These are phyloP conservation scores for Cinclus cinclus DNA, from an alignment of 2,113 vertebrate genomes.

Conservation along the genomic window DNA sequence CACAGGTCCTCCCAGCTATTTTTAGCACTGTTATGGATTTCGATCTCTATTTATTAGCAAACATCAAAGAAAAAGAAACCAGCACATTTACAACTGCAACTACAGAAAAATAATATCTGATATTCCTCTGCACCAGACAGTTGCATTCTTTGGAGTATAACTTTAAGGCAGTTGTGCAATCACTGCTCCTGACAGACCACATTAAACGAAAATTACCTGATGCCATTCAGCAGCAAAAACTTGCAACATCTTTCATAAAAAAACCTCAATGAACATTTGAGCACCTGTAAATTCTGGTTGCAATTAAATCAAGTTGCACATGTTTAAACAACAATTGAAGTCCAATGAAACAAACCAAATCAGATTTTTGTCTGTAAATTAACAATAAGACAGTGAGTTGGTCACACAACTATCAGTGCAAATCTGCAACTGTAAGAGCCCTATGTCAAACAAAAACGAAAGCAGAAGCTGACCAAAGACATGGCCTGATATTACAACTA, in stretches of 20 bases:
- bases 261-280: not conserved
- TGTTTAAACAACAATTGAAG: not conserved
- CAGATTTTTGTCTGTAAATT: not conserved
- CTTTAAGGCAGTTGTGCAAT: not conserved
- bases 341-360: not conserved
- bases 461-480: not conserved
- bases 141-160: not conserved
- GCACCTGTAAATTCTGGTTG: not conserved
- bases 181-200: not conserved
- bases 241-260: not conserved
- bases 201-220: not conserved
- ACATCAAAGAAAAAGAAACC: not conserved
- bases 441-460: not conserved
- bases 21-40: not conserved
- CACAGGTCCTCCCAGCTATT: not conserved
- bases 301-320: not conserved
- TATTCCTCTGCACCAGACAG: not conserved
- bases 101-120: not conserved
- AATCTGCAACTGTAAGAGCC: not conserved
- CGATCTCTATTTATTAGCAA: not conserved
- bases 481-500: fast-evolving
- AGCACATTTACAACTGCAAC: not conserved
- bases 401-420: not conserved
- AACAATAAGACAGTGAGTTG: not conserved
- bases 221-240: not conserved